These are phyloP conservation scores for Callimorpha dominula DNA, from an alignment of 2,888 invertebrate species.

Conservation along the genomic window DNA sequence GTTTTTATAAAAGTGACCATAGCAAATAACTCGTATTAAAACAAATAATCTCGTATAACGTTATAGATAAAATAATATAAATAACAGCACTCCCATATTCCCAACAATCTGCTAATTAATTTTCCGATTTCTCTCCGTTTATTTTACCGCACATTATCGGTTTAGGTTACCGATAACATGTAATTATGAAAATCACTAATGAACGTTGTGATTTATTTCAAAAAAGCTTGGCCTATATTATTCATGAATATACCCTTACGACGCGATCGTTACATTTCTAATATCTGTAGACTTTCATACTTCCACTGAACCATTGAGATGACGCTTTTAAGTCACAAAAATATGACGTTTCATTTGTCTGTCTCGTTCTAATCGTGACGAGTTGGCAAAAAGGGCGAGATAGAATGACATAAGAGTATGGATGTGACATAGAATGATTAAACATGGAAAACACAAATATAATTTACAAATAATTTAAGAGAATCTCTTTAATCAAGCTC, in stretches of 20 bases:
- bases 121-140: neutral
- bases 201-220: neutral
- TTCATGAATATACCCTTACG: neutral
- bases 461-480: too few relatives aligned
- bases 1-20: neutral
- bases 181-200: neutral
- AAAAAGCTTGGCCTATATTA: neutral
- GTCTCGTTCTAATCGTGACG: neutral
- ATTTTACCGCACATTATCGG: neutral
- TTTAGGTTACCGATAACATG: neutral
- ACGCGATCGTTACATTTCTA: neutral
- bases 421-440: neutral
- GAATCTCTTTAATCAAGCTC: neutral
- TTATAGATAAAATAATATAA: neutral
- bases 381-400: neutral
- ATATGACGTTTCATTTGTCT: neutral
- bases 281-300: too few relatives aligned
- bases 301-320: neutral
- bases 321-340: neutral
- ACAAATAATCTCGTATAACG: neutral
- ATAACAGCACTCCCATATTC: neutral
- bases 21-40: neutral
- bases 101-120: neutral
- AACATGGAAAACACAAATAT: neutral
- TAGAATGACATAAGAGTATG: neutral